Evolutionary conservation across 2,797 vertebrate species (phyloP).

Genomic region (Pseudopleuronectes americanus): DNA sequence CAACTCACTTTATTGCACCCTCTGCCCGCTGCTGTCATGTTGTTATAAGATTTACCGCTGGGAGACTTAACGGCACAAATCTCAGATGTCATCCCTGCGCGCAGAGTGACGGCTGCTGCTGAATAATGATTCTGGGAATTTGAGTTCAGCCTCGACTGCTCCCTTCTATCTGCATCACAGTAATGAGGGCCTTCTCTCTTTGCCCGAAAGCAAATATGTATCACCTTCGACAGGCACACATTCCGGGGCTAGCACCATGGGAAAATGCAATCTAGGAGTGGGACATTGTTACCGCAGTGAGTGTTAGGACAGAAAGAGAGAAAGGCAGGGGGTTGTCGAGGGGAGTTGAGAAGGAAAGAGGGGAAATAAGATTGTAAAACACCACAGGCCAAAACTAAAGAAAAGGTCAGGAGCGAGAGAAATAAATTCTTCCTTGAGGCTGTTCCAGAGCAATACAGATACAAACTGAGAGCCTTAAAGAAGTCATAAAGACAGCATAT

Average conservation of each 20-base stretch:
- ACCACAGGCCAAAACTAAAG: conserved; percentile 17
- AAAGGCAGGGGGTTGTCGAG: conserved; percentile 16
- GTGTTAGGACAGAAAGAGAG: conserved; percentile 19
- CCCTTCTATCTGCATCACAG: conserved; percentile 39
- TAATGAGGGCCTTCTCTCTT: conserved; percentile 60
- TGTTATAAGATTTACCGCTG: conserved; percentile 53
- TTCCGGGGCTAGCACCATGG: conserved; percentile 70
- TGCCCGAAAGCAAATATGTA: conserved; percentile 70
- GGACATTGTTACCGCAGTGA: conserved; percentile 57
- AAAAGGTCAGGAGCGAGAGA: conserved; percentile 19
- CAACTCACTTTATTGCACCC: conserved; percentile 18
- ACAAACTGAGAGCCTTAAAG: conserved; percentile 30
- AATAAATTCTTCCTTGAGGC: background rate
- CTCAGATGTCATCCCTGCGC: conserved; percentile 45
- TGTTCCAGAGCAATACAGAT: conserved; percentile 35
- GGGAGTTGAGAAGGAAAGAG: conserved; percentile 17
- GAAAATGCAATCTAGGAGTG: conserved; percentile 54
- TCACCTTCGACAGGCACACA: conserved; percentile 75
- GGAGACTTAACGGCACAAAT: conserved; percentile 34
- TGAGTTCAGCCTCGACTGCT: conserved; percentile 40
- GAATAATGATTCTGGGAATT: conserved; percentile 66
- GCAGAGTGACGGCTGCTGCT: conserved; percentile 35
- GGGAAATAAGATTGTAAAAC: conserved; percentile 15
- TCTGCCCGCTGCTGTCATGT: conserved; percentile 49
- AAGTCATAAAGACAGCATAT: conserved; percentile 52